Evolutionary conservation across 2,888 invertebrate species (phyloP).

Genomic region (Andrena dorsata): DNA sequence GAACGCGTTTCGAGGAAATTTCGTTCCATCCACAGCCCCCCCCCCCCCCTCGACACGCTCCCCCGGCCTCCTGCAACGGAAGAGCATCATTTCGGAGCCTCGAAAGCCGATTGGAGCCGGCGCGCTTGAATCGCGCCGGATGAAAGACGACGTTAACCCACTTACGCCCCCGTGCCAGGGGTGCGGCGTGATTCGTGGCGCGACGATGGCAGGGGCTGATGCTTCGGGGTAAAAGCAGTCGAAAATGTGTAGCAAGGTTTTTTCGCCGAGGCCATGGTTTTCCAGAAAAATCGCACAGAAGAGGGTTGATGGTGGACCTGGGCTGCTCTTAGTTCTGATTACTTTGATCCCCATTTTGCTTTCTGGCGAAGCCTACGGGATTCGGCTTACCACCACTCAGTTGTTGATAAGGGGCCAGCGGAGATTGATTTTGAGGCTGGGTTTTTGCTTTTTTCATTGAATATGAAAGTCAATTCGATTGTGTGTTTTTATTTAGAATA

Average conservation of each 20-base stretch:
- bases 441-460: no score
- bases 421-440: no score
- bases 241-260: slow-evolving; percentile 12
- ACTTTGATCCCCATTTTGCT: no score
- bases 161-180: slow-evolving; percentile 14
- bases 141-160: slow-evolving; percentile 27
- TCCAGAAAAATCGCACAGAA: not conserved
- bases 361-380: no score
- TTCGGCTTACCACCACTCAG: no score
- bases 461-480: no score
- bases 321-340: no score
- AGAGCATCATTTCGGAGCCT: slow-evolving; percentile 17
- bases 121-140: slow-evolving; percentile 24
- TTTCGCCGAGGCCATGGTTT: not conserved
- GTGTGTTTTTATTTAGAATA: no score
- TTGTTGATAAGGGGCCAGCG: no score
- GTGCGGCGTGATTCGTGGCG: slow-evolving; percentile 20
- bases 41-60: not conserved
- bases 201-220: not conserved
- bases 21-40: not conserved
- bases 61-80: not conserved
- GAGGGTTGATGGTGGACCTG: not conserved
- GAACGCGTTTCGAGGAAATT: slow-evolving; percentile 31
- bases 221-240: not conserved
- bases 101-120: slow-evolving; percentile 33